Percentiles rank a stretch among this genome's conserved stretches.
Conservation (phyloP, 2,113 vertebrate species). For the Neotragus pygmaeus region DNA sequence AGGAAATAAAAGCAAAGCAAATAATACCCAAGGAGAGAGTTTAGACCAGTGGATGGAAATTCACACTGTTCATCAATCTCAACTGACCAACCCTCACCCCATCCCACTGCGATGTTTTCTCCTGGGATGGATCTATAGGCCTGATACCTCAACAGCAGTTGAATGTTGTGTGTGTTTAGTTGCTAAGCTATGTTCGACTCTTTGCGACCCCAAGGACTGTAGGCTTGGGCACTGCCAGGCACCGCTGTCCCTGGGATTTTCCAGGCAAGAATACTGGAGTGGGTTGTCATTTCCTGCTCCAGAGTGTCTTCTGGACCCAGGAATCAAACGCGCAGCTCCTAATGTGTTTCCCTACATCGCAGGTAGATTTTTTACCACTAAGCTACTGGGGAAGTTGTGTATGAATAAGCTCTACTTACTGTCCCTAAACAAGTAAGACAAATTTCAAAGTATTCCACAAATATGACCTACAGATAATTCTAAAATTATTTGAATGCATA, state of each 20-base stretch:
- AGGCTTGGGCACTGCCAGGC: not conserved
- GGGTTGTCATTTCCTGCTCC: not conserved
- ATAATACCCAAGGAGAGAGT: not conserved
- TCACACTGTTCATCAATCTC: not conserved
- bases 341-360: not conserved
- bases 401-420: not conserved
- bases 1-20: not conserved
- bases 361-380: not conserved
- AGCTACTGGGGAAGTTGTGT: not conserved
- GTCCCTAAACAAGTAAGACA: not conserved
- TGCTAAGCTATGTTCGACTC: not conserved
- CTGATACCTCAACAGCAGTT: rapidly evolving
- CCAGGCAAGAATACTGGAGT: not conserved
- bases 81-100: rapidly evolving
- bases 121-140: not conserved
- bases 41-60: not conserved
- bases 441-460: not conserved
- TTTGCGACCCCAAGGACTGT: not conserved
- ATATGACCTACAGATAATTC: not conserved
- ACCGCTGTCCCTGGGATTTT: not conserved
- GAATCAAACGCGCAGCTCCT: not conserved
- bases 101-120: rapidly evolving
- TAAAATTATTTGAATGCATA: not conserved
- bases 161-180: not conserved
- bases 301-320: not conserved